phyloP scores from a whole-genome alignment of 92 coral and sea anemone species.

The Micromussa lordhowensis region DNA sequence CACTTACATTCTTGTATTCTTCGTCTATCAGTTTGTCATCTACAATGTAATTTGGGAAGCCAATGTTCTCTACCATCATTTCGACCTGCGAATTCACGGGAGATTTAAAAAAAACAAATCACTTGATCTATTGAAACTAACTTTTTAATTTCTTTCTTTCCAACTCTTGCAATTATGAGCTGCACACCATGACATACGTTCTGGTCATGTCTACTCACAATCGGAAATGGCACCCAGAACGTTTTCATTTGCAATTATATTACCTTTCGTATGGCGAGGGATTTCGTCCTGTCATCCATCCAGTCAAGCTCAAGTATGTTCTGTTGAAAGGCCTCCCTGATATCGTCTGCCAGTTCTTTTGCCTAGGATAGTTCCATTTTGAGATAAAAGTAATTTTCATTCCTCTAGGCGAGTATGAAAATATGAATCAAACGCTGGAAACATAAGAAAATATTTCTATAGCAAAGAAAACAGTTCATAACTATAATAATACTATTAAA shows the following conservation, averaged over 20 bases:
- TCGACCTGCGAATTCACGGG: constrained; percentile 58
- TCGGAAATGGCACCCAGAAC: background rate
- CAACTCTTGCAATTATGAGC: too few species aligned
- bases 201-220: background rate
- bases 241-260: constrained; percentile 26
- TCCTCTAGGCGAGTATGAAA: too few species aligned
- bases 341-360: constrained; percentile 65
- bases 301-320: constrained; percentile 67
- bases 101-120: background rate
- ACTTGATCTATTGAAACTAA: too few species aligned
- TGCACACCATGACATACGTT: too few species aligned
- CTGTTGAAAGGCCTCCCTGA: constrained; percentile 71
- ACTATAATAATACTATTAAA: too few species aligned
- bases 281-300: constrained; percentile 85
- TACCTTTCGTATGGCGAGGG: constrained; percentile 81
- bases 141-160: background rate
- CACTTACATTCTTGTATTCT: constrained; percentile 66
- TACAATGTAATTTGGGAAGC: constrained; percentile 77
- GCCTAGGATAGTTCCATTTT: constrained; percentile 57
- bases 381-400: background rate
- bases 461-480: too few species aligned
- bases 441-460: too few species aligned
- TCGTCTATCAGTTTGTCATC: constrained; percentile 62
- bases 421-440: too few species aligned
- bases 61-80: constrained; percentile 72